Base-by-base conservation (phyloP, 2,113 vertebrate species). In the Sclerurus mexicanus region DNA sequence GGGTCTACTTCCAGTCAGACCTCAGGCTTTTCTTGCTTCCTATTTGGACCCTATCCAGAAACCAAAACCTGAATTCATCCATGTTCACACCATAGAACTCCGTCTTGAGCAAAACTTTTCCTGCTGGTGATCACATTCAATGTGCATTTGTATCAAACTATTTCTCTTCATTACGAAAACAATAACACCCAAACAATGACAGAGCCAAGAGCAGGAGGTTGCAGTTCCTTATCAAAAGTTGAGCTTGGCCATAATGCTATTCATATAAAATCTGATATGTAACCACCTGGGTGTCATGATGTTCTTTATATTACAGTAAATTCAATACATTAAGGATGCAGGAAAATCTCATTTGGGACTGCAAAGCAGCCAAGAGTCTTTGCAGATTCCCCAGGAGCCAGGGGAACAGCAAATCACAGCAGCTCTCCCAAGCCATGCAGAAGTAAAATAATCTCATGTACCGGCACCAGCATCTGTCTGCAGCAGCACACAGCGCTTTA, bases 301-400 rank as follows among this genome's bases (percentile, higher is more conserved):
- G 33, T 75, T 91, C 84, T 90, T 92, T 76, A 72, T 74, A 81
- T 88, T 90, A 85, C 64, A 87, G 55, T 89, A 89, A 95, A 89
- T 89, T 94, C 91, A 94, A 95, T 95, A 62, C 89, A 95, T 93
- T 95, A 93, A 97, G 80, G 86, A 95, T 95, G 90, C 94, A 93
- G 93, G 87, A 95, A 92, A 94, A 94, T 75, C 80, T 86, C 84
- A 68, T 89, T 82, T 91, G 91, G 73, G 91, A 68, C 47, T 49
- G 69, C 33, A 84, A 90, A 93, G 73, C 73, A 84, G 74, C 73
- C 56, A 23, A 28, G 63, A 88, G 39, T 30, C 80, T 76, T 93
- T 46, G 21, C 56, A 64, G 89, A 89, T 89, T 90, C 80, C 85
- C 72, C 46, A 52, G 35, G 59, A 94, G 75, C 33, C 2, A 0